Conservation (phyloP, 2,113 vertebrate genomes). For the Rhinichthys klamathensis region DNA sequence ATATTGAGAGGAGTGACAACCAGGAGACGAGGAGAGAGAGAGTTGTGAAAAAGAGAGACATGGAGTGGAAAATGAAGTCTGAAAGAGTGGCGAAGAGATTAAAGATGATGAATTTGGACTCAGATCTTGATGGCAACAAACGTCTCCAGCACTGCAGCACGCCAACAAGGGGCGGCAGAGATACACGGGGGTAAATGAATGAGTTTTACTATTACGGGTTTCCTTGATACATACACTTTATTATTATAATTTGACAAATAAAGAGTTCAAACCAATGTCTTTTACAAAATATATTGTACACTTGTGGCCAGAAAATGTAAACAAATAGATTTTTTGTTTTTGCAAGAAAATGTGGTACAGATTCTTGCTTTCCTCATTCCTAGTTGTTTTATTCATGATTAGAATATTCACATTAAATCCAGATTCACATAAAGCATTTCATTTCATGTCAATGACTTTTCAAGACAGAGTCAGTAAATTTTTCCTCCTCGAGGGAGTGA, state of each 20-base stretch:
- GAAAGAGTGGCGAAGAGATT: background rate
- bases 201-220: background rate
- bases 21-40: background rate
- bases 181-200: slow-evolving; percentile 7
- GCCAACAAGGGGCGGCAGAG: background rate
- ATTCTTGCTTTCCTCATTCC: background rate
- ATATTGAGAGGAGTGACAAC: background rate
- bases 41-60: slow-evolving; percentile 8
- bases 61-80: background rate
- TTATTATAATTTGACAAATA: background rate
- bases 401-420: background rate
- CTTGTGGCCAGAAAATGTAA: background rate
- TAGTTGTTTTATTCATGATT: slow-evolving; percentile 8
- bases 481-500: slow-evolving; percentile 29
- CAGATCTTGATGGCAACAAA: background rate
- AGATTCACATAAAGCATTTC: slow-evolving; percentile 1
- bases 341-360: background rate
- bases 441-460: slow-evolving; percentile 16
- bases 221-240: background rate
- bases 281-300: background rate
- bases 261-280: background rate
- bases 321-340: background rate
- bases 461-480: slow-evolving; percentile 8
- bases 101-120: slow-evolving; percentile 16
- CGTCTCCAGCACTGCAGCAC: background rate